Evolutionary conservation across 2,797 vertebrate species (phyloP).

Genomic region (Galagoides demidoff): DNA sequence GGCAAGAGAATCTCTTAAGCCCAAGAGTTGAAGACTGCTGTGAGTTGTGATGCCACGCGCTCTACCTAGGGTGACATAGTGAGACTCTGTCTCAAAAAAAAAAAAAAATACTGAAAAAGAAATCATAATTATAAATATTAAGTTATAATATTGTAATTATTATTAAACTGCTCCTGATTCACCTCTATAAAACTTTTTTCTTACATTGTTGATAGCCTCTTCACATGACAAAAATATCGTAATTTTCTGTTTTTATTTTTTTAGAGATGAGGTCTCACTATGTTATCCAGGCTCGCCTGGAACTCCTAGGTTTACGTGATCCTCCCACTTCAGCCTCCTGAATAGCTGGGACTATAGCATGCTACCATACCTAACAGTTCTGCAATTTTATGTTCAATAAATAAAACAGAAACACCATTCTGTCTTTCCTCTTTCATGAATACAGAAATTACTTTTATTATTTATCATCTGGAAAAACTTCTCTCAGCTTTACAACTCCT

Average conservation of each 20-base stretch:
- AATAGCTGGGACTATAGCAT: background rate
- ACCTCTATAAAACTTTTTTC: background rate
- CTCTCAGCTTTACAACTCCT: conserved; percentile 36
- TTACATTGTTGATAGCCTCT: background rate
- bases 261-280: too few relatives aligned
- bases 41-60: too few relatives aligned
- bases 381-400: conserved; percentile 16
- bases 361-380: background rate
- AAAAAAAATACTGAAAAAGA: background rate
- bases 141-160: background rate
- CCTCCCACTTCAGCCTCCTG: background rate
- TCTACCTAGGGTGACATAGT: too few relatives aligned
- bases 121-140: conserved; percentile 35
- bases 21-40: too few relatives aligned
- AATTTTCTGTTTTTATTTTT: background rate
- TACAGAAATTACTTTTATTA: conserved; percentile 28
- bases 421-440: background rate
- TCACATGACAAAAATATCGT: background rate
- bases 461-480: conserved; percentile 27
- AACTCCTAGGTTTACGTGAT: background rate
- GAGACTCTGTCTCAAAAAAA: too few relatives aligned
- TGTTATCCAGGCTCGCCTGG: background rate
- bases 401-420: background rate
- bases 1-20: too few relatives aligned
- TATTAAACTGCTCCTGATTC: background rate